Evolutionary conservation across 2,113 vertebrate species (phyloP), one percentile per base, ranked within the genome.

Genomic region (Amblyornis subalaris): DNA sequence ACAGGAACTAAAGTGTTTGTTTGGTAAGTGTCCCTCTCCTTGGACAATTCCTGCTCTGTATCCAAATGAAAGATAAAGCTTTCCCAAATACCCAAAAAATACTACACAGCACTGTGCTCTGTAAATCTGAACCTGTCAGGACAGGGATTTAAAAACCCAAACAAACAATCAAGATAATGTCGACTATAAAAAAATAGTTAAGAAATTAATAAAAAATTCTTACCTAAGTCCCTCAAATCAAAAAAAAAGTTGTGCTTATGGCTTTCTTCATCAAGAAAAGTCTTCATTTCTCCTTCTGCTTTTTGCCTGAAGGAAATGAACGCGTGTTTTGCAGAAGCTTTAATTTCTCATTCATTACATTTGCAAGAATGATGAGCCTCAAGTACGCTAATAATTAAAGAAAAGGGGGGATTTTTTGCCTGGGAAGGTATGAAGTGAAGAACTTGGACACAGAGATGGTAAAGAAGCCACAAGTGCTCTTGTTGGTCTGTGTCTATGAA

Each of bases 241-340:
- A 61, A 83, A 95, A 98, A 95, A 70, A 94, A 97, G 55, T 92
- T 81, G 62, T 79, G 91, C 73, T 97, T 96, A 67, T 94, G 61
- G 89, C 94, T 95, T 76, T 88, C 92, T 88, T 98, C 97, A 83
- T 95, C 95, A 80, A 99, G 95, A 95, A 98, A 98, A 62, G 54
- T 91, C 71, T 97, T 96, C 67, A 99, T 83, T 76, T 99, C 98
- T 70, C 93, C 96, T 90, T 99, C 98, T 76, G 97, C 85, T 93
- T 98, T 98, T 91, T 94, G 95, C 87, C 99, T 99, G 96, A 93
- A 98, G 96, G 51, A 93, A 93, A 95, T 19, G n/a, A 94, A 58
- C 29, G 33, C 3, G 7, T 3, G 2, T 79, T 88, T 84, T 67
- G 60, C 24, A 81, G 50, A 72, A 76, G 25, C 12, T 62, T 50